Percentiles rank a stretch among this genome's conserved stretches.
phyloP scores from a whole-genome alignment of 2,113 vertebrate species.

The Spermophilus dauricus region DNA sequence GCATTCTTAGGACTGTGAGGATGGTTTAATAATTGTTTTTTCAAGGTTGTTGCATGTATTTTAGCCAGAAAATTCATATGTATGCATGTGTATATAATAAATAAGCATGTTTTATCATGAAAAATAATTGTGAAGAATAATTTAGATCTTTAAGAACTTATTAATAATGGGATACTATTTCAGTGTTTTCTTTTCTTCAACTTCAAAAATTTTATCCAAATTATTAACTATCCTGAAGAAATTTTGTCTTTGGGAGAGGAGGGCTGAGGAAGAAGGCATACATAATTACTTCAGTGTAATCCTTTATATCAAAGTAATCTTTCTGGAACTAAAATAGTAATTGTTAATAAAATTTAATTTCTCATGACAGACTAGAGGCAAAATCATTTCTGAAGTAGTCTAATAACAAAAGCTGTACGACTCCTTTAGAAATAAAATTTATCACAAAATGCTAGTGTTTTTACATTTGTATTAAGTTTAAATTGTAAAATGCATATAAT shows the following conservation, averaged over 20 bases:
- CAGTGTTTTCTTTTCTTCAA: conserved; percentile 70
- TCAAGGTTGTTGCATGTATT: conserved; percentile 80
- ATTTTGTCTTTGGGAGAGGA: conserved; percentile 64
- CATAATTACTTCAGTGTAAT: conserved; percentile 58
- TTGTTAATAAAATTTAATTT: conserved; percentile 79
- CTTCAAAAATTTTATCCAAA: conserved; percentile 72
- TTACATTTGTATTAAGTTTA: conserved; percentile 78
- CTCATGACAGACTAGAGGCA: conserved; percentile 59
- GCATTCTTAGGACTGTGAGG: conserved; percentile 79
- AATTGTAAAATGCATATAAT: conserved; percentile 66
- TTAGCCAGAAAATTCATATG: conserved; percentile 77
- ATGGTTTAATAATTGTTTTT: conserved; percentile 70
- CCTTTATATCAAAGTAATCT: conserved; percentile 65
- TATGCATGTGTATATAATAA: conserved; percentile 83
- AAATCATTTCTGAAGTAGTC: conserved; percentile 63
- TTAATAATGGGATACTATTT: conserved; percentile 73
- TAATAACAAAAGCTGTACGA: conserved; percentile 67
- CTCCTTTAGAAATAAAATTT: conserved; percentile 82
- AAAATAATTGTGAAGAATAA: conserved; percentile 73
- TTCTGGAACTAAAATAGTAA: conserved; percentile 70
- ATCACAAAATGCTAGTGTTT: conserved; percentile 72
- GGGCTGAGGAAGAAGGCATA: conserved; percentile 49
- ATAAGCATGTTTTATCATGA: conserved; percentile 81
- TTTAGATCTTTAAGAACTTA: conserved; percentile 76
- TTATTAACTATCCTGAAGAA: conserved; percentile 66